These are phyloP conservation scores for Botia almorhae DNA, from an alignment of 2,797 vertebrate genomes.

Conservation along the genomic window DNA sequence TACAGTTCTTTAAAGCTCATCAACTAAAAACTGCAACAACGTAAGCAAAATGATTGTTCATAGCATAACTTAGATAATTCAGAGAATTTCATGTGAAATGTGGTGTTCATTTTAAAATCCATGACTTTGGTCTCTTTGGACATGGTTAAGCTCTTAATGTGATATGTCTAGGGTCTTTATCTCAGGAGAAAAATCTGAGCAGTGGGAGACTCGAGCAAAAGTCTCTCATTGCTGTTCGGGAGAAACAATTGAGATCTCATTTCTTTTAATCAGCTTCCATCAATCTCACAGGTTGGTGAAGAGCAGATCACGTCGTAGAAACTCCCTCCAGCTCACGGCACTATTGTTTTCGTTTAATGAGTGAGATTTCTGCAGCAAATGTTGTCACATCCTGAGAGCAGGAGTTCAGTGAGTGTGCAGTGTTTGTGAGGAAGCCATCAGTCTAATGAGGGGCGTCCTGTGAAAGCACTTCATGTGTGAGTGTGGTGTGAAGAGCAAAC, in stretches of 20 bases:
- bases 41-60: too few species aligned
- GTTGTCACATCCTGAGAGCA: constrained; percentile 15
- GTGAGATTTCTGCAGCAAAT: constrained; percentile 16
- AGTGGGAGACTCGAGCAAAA: neutral
- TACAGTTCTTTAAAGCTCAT: neutral
- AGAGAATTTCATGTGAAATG: neutral
- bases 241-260: neutral
- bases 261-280: neutral
- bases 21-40: neutral
- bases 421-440: constrained; percentile 22
- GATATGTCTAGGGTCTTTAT: neutral
- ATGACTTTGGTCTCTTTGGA: neutral
- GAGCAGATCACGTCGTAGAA: constrained; percentile 5
- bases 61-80: too few species aligned
- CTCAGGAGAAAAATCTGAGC: neutral
- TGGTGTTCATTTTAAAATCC: neutral
- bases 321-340: neutral
- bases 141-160: neutral
- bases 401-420: constrained; percentile 7
- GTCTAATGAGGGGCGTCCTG: constrained; percentile 42
- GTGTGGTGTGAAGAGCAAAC: constrained; percentile 43
- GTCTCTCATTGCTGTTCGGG: neutral
- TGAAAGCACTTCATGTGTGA: constrained; percentile 43
- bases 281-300: neutral
- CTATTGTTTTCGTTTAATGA: constrained; percentile 25